Evolutionary conservation across 2,113 vertebrate species (phyloP).

Genomic region (Paradoxurus hermaphroditus): DNA sequence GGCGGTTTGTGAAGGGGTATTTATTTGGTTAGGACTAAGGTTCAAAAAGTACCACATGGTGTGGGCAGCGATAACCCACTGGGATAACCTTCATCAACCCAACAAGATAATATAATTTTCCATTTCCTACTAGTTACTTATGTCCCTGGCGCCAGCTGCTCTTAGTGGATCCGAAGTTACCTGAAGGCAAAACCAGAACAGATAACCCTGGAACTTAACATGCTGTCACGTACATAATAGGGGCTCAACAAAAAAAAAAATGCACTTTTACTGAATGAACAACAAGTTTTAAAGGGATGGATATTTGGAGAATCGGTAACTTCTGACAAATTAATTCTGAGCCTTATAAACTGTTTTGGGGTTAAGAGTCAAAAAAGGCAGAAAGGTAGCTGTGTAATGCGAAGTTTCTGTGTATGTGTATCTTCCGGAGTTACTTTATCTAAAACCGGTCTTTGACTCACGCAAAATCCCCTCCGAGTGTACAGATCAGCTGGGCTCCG

Average conservation of each 20-base stretch:
- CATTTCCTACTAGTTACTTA: not conserved
- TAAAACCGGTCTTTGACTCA: constrained; percentile 82
- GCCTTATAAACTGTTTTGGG: not conserved
- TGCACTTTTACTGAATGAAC: not conserved
- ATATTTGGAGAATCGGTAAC: not conserved
- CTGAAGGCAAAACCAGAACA: not conserved
- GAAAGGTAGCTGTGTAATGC: not conserved
- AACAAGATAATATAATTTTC: not conserved
- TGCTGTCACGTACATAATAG: not conserved
- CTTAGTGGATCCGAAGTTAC: not conserved
- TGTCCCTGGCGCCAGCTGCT: not conserved
- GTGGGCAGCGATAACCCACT: not conserved
- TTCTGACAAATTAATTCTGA: constrained; percentile 9
- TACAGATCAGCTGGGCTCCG: constrained; percentile 98
- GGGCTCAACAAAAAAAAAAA: not conserved
- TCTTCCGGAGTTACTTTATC: not conserved
- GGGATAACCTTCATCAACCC: not conserved
- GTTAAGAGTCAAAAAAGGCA: not conserved
- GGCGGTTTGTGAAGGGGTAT: not conserved
- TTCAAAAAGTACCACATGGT: not conserved
- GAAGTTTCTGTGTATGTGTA: not conserved
- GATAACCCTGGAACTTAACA: constrained; percentile 17
- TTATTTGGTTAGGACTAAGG: not conserved
- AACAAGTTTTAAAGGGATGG: not conserved
- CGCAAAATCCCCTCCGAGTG: constrained; percentile 97